Evolutionary conservation across 2,797 vertebrate genomes (phyloP).

Genomic region (Paratrypauchen microcephalus): DNA sequence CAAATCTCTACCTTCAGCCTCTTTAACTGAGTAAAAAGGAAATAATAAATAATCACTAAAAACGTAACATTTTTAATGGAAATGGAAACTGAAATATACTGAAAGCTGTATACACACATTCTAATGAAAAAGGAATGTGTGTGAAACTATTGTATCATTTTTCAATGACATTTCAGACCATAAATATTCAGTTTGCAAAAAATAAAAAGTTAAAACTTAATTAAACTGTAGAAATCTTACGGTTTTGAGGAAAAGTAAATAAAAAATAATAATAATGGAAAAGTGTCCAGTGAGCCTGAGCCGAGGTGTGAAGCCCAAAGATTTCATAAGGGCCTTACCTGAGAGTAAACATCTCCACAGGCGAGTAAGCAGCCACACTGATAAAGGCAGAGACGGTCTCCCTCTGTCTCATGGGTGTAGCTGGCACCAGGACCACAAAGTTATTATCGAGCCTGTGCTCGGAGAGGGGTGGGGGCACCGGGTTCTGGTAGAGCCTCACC

Average conservation of each 20-base stretch:
- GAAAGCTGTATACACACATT: neutral
- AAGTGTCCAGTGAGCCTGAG: slow-evolving; percentile 10
- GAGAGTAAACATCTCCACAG: slow-evolving; percentile 89
- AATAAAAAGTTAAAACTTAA: neutral
- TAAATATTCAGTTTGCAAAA: neutral
- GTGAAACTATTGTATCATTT: neutral
- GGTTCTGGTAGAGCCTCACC: slow-evolving; percentile 79
- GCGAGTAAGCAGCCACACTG: slow-evolving; percentile 80
- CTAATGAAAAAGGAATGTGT: neutral
- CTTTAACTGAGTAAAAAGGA: too few relatives aligned
- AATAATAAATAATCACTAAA: neutral
- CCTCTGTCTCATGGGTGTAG: slow-evolving; percentile 84
- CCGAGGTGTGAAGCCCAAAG: slow-evolving; percentile 14
- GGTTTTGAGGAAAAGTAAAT: neutral
- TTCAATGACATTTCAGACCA: neutral
- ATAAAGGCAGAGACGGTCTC: slow-evolving; percentile 86
- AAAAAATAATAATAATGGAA: slow-evolving; percentile 12
- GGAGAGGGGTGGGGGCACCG: slow-evolving; percentile 75
- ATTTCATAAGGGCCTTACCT: slow-evolving; percentile 76
- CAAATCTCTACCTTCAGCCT: too few relatives aligned
- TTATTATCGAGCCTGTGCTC: slow-evolving; percentile 86
- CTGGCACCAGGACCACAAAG: slow-evolving; percentile 86
- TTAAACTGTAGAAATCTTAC: neutral
- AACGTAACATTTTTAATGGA: neutral
- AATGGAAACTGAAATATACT: too few relatives aligned